Base-by-base conservation (phyloP, 1,140 invertebrate species). In the Zaprionus nigranus region DNA sequence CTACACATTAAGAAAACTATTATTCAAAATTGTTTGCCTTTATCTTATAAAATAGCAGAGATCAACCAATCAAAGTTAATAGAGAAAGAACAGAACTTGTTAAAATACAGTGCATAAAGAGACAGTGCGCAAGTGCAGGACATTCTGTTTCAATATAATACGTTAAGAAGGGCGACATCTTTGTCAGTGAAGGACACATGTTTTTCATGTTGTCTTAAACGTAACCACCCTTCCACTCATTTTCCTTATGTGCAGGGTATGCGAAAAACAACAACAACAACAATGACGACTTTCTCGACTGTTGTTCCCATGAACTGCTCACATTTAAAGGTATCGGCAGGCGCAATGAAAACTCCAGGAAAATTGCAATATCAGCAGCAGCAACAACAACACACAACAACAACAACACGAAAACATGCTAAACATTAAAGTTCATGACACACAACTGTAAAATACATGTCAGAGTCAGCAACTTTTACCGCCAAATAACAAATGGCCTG, bases 351-450 rank as follows among this genome's bases (percentile, higher is more conserved):
- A 82, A 76, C 64, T 78, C 63, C 75, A 79, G 65, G 54, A 56
- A 43, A 38, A 51, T 51, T 51, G 46, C 60, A 53, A 51, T 38
- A 36, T 43, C 78, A 60, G 51, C 59, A 74, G 49, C 69, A 75
- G 46, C 28, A 46, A 20, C 63, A 28, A 58, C 36, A 49, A 34
- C 80, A 82, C n/a, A n/a, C 28, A 46, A 20, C 63, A 28, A 58
- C 36, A 49, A 34, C 80, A 82, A 59, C 76, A 73, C 51, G 68
- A 79, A 67, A 77, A 60, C 81, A 84, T 84, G 82, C 82, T 84
- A 75, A 85, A 81, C 84, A 88, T 81, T 87, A 88, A 88, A 88
- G 84, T 87, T 87, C 84, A 87, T 90, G 84, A 87, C 84, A 87
- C 84, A 87, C 85, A 87, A 87, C 84, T 90, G 84, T 90, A 87